Percentiles rank a stretch among this genome's conserved stretches.
Evolutionary conservation across 2,113 vertebrate species (phyloP).

Genomic region (Rhinolophus ferrumequinum): DNA sequence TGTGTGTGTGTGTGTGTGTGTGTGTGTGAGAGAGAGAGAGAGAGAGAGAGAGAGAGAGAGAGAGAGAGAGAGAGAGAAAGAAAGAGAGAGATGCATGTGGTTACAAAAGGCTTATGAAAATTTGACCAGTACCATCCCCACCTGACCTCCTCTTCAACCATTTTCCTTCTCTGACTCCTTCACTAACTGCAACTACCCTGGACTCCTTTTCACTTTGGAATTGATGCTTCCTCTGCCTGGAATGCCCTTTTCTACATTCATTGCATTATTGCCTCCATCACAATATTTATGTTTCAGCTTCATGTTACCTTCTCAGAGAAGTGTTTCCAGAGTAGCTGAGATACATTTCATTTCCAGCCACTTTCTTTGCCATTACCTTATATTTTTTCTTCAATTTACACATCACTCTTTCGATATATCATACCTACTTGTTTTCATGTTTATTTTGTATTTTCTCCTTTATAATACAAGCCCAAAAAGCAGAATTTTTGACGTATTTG

Average conservation of each 20-base stretch:
- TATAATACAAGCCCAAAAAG: neutral
- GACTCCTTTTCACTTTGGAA: neutral
- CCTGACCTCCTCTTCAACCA: neutral
- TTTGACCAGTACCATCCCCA: neutral
- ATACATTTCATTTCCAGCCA: neutral
- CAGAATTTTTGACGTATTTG: neutral
- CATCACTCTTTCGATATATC: neutral
- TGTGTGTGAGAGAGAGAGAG: neutral
- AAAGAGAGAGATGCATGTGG: too few species aligned
- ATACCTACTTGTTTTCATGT: neutral
- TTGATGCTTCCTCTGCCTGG: neutral
- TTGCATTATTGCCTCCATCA: neutral
- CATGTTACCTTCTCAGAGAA: neutral
- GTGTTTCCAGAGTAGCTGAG: neutral
- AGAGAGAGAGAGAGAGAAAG: neutral
- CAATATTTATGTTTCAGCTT: neutral
- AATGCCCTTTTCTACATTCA: neutral
- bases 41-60: neutral
- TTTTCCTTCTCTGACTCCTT: neutral
- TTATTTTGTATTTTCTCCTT: neutral
- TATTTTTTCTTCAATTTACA: neutral
- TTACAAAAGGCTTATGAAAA: neutral
- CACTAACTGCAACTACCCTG: neutral
- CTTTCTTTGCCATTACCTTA: neutral
- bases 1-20: neutral